These are phyloP conservation scores for Bostrychus sinensis DNA, from an alignment of 2,113 vertebrate species.

Conservation along the genomic window DNA sequence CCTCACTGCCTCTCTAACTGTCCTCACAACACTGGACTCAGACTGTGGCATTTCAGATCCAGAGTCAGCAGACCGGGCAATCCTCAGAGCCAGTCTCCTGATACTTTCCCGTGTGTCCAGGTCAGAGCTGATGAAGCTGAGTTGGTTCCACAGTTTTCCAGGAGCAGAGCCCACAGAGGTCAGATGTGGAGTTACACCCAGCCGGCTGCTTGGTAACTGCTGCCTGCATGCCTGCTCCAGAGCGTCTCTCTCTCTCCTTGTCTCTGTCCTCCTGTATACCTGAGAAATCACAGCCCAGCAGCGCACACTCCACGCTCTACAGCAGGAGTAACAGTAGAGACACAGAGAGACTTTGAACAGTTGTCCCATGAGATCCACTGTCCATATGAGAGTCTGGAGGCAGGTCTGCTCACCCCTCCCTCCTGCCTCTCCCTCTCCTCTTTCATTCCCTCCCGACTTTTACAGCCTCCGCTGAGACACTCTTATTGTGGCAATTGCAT, in stretches of 20 bases:
- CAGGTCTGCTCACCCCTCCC: constrained; percentile 61
- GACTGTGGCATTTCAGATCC: constrained; percentile 56
- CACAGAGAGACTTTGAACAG: constrained; percentile 68
- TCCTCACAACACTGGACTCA: constrained; percentile 42
- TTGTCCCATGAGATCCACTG: constrained; percentile 74
- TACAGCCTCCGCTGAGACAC: constrained; percentile 75
- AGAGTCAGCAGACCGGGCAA: constrained; percentile 30
- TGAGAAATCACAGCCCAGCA: constrained; percentile 62
- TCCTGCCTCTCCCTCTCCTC: constrained; percentile 52
- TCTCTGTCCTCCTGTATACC: constrained; percentile 59
- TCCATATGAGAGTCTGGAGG: constrained; percentile 76
- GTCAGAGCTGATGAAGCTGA: not conserved
- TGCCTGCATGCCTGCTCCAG: constrained; percentile 58
- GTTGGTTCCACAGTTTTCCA: constrained; percentile 54
- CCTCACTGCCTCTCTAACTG: constrained; percentile 35
- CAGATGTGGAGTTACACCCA: constrained; percentile 71
- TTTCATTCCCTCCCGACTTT: constrained; percentile 68
- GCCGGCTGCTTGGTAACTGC: constrained; percentile 56
- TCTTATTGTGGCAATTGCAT: constrained; percentile 81
- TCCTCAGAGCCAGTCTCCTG: constrained; percentile 42
- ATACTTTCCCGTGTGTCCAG: constrained; percentile 8
- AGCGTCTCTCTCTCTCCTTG: constrained; percentile 42
- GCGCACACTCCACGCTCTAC: constrained; percentile 49
- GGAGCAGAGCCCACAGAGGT: constrained; percentile 65
- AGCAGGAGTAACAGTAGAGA: constrained; percentile 56